Evolutionary conservation across 64 coral and sea anemone genomes (phyloP), one percentile per base, ranked within the genome.

Genomic region (Pocillopora damicornis): DNA sequence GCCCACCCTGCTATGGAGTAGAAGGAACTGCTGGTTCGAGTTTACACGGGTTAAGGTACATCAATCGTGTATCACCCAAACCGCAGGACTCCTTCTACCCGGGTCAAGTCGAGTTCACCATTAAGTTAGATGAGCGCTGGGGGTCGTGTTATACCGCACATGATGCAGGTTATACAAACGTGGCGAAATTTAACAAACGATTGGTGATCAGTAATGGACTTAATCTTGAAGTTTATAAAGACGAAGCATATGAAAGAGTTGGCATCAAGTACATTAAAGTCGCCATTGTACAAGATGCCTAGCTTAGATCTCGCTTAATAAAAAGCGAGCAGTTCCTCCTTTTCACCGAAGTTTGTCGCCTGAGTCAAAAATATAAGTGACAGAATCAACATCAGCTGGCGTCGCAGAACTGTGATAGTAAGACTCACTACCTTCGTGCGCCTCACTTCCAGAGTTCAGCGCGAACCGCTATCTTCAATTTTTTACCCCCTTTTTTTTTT

Each of bases 191-290:
- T 20, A 58, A 58, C 34, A 64, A 9, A 25, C 61, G 60, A 83
- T 59, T 83, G 59, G 56, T 16, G 9, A 59, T 26, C 1, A n/a
- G 60, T 8, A 66, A 36, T 10, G 36, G 60, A 64, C 80, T 64
- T 12, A 15, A 5, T 16, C 14, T 61, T 1, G 80, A 83, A 64
- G 80, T 83, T 35, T 83, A 83, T 59, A 83, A 64, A 17, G 11
- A 83, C 64, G 25, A 83, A 15, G 61, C 30, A 13, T 1, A 36
- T 13, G 60, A 83, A 60, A 60, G 61, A 37, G 60, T 36, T 64
- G 80, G 80, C 37, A 83, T 83, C 0, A 83, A 83, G 80, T 83
- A 83, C 56, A 83, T 83, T 13, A 37, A 60, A 12, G 80, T 83
- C 5, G 15, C 60, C 36, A 35, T 83, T 30, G 15, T 36, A 63